Base-by-base conservation (phyloP, 2,797 vertebrate species). In the Characodon lateralis region DNA sequence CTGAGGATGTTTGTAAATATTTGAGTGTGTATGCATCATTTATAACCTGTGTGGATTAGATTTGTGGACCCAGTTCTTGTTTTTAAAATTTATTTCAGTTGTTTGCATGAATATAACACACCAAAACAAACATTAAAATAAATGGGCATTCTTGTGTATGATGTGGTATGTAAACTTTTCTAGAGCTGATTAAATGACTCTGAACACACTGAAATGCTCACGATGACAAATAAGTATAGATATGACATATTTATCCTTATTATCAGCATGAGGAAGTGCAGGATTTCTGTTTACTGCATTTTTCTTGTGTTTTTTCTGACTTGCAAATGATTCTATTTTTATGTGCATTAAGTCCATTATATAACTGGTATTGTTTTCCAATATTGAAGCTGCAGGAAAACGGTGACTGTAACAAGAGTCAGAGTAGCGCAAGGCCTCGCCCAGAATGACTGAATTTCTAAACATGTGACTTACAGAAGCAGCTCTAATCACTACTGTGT, bases 401-500 rank as follows among this genome's bases (percentile, higher is more conserved):
- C 10, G 20, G 16, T 14, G 7, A 5, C 5, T 35, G 24, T 39
- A 39, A 43, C 46, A 26, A 73, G 3, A 55, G 3, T 72, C n/a
- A 59, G 16, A 20, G 20, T 10, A 24, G 41, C 65, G 24, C 61
- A 68, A 74, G 78, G 18, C 50, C 79, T 70, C 77, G 16, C 24
- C 63, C 56, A 24, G 59, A 76, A 71, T 75, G 22, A 85, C 55
- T 56, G 58, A 31, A 78, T 65, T 65, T 65, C 61, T 65, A 39
- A 65, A 58, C 84, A 85, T 46, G 80, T 73, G 88, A 81, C 83
- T 84, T 63, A 71, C 65, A 72, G 72, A 74, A 82, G 76, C 73
- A 73, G 75, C 85, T 91, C 78, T 88, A 86, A 90, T 90, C 87
- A 85, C 78, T 24, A 70, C 61, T 81, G 59, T 66, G 73, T 66